Evolutionary conservation across 2,113 vertebrate genomes (phyloP).

Genomic region (Ophiodon elongatus): DNA sequence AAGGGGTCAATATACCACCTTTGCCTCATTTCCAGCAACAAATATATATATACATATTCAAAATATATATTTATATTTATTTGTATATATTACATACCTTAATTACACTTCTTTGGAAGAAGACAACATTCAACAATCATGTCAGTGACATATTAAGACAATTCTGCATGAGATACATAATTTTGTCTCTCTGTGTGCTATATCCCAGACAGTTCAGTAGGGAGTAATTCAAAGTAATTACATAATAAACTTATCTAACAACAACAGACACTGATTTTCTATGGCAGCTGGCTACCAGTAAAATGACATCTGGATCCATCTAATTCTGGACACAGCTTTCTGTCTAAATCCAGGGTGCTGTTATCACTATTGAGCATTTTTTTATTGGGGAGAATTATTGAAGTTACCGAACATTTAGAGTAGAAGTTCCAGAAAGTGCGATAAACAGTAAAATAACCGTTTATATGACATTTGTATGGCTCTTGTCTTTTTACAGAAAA

Average conservation of each 20-base stretch:
- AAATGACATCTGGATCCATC: slow-evolving; percentile 65
- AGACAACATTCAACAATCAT: background rate
- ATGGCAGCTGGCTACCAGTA: slow-evolving; percentile 62
- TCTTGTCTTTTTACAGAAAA: no score
- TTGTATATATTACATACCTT: background rate
- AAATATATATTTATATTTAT: background rate
- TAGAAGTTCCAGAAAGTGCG: background rate
- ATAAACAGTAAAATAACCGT: background rate
- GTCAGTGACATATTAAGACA: background rate
- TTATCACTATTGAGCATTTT: background rate
- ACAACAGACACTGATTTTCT: slow-evolving; percentile 51
- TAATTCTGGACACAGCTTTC: slow-evolving; percentile 47
- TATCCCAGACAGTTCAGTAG: slow-evolving; percentile 35
- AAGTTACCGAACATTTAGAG: background rate
- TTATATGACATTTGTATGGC: background rate
- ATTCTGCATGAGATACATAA: background rate
- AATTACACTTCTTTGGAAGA: background rate
- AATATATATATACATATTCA: no score
- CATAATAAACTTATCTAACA: slow-evolving; percentile 72
- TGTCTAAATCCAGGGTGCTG: slow-evolving; percentile 15
- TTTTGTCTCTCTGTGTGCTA: slow-evolving; percentile 7
- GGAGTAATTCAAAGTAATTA: slow-evolving; percentile 69
- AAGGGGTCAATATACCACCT: background rate
- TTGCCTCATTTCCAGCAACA: background rate
- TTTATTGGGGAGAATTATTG: background rate